Evolutionary conservation across 1,140 invertebrate genomes (phyloP), one percentile per base, ranked within the genome.

Genomic region (Drosophila santomea): DNA sequence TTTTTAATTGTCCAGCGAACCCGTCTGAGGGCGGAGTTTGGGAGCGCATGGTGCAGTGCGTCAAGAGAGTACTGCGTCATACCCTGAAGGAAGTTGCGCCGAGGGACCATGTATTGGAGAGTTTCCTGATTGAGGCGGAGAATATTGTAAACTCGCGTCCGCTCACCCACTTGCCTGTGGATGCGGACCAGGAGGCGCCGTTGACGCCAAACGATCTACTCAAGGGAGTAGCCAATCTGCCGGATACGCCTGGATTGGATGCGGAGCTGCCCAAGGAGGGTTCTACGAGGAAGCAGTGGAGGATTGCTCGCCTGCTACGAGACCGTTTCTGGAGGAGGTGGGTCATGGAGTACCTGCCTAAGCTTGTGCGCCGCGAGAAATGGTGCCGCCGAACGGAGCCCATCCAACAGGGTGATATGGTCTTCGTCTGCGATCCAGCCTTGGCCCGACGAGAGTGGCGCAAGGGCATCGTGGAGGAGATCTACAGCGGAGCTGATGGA

Each of bases 301-400:
- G 8, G 15, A 44, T 44, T 15, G 41, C 15, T 7, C 8, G 41
- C n/a, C 6, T 17, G 6, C 15, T 43, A 5, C 14, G 41, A 15
- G 41, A 44, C 41, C 41, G 15, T 44, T 44, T 44, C 15, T 44
- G 41, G 15, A 68, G 41, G 28, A 17, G 54, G 15, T 63, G 62
- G 67, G 48, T 73, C 10, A 1, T 23, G 1, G 66, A 76, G 20
- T 67, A 60, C n/a, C 35, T 78, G 25, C 47, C 59, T 3, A 78
- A 56, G 2, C 58, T 69, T 38, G 62, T 54, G 7, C 44, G 69
- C 12, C 55, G 54, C 39, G 55, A 59, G 20, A 80, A 74, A 36
- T 80, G 74, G 62, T 74, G 55, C 20, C 14, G 36, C 8, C 28
- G 39, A 1, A 48, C 38, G n/a, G 25, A 45, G 17, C 60, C 59